Evolutionary conservation across 1,140 invertebrate genomes (phyloP).

Genomic region (Euwallacea fornicatus): DNA sequence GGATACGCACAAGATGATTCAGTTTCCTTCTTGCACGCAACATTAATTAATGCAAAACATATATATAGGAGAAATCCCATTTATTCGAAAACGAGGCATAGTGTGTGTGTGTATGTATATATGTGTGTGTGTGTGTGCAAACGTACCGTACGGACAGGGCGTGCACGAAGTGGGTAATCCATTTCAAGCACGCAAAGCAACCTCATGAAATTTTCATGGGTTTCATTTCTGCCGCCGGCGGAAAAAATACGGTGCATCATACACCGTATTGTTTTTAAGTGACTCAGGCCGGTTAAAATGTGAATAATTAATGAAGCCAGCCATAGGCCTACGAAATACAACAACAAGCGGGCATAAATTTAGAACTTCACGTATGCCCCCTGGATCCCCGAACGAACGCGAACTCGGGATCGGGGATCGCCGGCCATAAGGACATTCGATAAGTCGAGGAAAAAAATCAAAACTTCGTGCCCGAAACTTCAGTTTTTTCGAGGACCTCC

Average conservation of each 20-base stretch:
- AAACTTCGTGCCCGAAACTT: no score
- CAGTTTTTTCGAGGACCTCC: no score
- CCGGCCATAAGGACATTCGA: no score
- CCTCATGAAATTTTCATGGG: conserved; percentile 38
- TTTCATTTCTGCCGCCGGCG: conserved; percentile 27
- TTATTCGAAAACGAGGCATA: conserved; percentile 7
- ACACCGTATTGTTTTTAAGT: conserved; percentile 38
- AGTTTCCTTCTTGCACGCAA: conserved; percentile 8
- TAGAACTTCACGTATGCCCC: no score
- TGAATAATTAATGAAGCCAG: conserved; percentile 38
- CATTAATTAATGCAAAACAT: conserved; percentile 18
- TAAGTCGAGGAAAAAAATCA: no score
- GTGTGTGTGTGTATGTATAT: conserved; percentile 4
- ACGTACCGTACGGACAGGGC: conserved; percentile 14
- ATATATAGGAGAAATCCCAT: conserved; percentile 20
- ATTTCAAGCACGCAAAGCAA: conserved; percentile 33
- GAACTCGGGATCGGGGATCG: no score
- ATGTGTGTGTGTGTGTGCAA: conserved; percentile 17
- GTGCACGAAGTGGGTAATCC: conserved; percentile 28
- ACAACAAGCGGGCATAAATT: conserved; percentile 12
- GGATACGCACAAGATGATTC: not conserved
- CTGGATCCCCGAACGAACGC: no score
- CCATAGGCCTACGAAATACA: conserved; percentile 11
- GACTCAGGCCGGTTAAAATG: conserved; percentile 35
- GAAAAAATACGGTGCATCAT: conserved; percentile 35